Evolutionary conservation across 2,888 invertebrate genomes (phyloP).

Genomic region (Acanthopleura granulata): DNA sequence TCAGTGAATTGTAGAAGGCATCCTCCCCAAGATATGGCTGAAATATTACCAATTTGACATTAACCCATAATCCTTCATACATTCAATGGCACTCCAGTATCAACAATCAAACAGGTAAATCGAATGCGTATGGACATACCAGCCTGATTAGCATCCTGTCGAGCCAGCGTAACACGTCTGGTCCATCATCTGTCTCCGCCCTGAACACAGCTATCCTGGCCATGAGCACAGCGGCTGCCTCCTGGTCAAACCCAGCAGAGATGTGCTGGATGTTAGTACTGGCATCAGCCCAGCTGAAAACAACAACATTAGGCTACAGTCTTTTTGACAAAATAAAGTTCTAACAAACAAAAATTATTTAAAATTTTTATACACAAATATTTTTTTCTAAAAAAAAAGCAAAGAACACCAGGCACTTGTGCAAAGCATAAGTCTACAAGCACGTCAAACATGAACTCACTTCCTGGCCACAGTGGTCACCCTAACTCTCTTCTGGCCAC

Average conservation of each 20-base stretch:
- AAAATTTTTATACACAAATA: too few species aligned
- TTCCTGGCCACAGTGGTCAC: conserved; percentile 98
- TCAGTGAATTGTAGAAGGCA: too few species aligned
- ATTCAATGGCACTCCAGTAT: too few species aligned
- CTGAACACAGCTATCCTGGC: conserved; percentile 95
- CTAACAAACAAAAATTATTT: conserved; percentile 19
- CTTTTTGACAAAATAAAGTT: neutral
- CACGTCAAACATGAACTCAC: conserved; percentile 70
- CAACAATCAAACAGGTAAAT: too few species aligned
- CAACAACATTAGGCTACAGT: neutral
- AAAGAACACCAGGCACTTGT: too few species aligned
- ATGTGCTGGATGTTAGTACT: conserved; percentile 88
- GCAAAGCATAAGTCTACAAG: too few species aligned
- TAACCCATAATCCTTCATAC: too few species aligned
- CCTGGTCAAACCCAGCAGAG: conserved; percentile 96
- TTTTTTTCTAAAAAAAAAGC: too few species aligned
- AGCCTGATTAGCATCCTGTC: conserved; percentile 97
- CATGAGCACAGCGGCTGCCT: conserved; percentile 97
- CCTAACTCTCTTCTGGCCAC: conserved; percentile 92
- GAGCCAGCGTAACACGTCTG: conserved; percentile 98
- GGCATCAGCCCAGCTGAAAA: conserved; percentile 92
- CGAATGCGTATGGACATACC: conserved; percentile 72
- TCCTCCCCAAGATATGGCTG: too few species aligned
- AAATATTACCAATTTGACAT: too few species aligned
- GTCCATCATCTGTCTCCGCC: conserved; percentile 87